These are phyloP conservation scores for Lymantria dispar DNA, from an alignment of 2,888 invertebrate genomes.

Conservation along the genomic window DNA sequence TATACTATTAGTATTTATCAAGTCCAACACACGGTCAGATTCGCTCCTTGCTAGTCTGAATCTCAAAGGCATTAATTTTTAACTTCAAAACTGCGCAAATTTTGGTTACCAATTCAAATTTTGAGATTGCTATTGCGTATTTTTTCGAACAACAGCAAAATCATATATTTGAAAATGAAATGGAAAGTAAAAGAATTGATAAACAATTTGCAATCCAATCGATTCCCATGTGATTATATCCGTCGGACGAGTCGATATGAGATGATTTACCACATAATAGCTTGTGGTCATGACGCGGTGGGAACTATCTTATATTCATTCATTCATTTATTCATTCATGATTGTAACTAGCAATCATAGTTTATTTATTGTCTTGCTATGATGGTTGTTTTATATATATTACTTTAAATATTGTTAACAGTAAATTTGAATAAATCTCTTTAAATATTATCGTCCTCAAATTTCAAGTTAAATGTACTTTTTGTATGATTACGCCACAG, in stretches of 20 bases:
- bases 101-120: too few species aligned
- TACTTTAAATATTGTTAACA: too few species aligned
- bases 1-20: too few species aligned
- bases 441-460: too few species aligned
- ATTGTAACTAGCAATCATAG: not conserved
- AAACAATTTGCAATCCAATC: constrained; percentile 1
- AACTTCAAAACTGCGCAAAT: too few species aligned
- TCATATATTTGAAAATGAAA: not conserved
- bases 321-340: constrained; percentile 20
- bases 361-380: not conserved
- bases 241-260: constrained; percentile 21
- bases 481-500: too few species aligned
- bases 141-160: not conserved
- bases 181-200: not conserved
- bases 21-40: too few species aligned
- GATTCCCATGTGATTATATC: constrained; percentile 26
- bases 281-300: constrained; percentile 33
- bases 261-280: constrained; percentile 34
- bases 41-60: too few species aligned
- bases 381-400: not conserved
- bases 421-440: too few species aligned
- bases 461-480: too few species aligned
- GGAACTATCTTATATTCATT: constrained; percentile 21
- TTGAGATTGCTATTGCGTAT: not conserved
- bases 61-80: too few species aligned